A percentile compares a stretch with the other conserved stretches of the same genome.
Evolutionary conservation across 2,888 invertebrate species (phyloP).

Genomic region (Xestia xanthographa): DNA sequence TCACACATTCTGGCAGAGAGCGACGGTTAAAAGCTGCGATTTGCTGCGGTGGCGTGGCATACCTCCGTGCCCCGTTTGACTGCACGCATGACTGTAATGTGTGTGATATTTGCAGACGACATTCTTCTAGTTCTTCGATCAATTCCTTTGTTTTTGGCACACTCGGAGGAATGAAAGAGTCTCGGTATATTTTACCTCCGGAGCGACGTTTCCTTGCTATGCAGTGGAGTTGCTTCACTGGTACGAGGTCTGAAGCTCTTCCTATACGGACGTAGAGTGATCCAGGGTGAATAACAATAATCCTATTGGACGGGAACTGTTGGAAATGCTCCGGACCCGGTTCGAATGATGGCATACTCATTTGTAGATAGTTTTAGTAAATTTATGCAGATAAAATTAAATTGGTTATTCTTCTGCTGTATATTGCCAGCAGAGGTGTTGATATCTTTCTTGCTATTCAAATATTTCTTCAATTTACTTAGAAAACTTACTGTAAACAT

Average conservation of each 20-base stretch:
- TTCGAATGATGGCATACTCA: constrained; percentile 84
- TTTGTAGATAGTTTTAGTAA: constrained; percentile 61
- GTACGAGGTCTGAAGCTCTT: constrained; percentile 96
- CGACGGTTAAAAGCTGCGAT: constrained; percentile 96
- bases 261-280: constrained; percentile 97
- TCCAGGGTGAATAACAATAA: constrained; percentile 98
- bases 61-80: constrained; percentile 94
- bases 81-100: constrained; percentile 96
- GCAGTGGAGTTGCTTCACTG: constrained; percentile 96
- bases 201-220: constrained; percentile 93
- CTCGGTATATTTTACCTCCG: constrained; percentile 90
- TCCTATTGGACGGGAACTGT: constrained; percentile 94
- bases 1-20: constrained; percentile 92
- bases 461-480: not conserved
- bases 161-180: constrained; percentile 92
- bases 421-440: not conserved
- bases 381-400: not conserved
- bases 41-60: constrained; percentile 97
- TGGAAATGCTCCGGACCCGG: constrained; percentile 87
- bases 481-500: constrained; percentile 46
- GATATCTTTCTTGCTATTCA: not conserved
- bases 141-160: constrained; percentile 92
- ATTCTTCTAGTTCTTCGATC: constrained; percentile 95
- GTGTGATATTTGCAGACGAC: constrained; percentile 95
- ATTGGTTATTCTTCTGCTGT: not conserved